Conservation (phyloP, 2,888 invertebrate genomes). For the Macrophya annulata region DNA sequence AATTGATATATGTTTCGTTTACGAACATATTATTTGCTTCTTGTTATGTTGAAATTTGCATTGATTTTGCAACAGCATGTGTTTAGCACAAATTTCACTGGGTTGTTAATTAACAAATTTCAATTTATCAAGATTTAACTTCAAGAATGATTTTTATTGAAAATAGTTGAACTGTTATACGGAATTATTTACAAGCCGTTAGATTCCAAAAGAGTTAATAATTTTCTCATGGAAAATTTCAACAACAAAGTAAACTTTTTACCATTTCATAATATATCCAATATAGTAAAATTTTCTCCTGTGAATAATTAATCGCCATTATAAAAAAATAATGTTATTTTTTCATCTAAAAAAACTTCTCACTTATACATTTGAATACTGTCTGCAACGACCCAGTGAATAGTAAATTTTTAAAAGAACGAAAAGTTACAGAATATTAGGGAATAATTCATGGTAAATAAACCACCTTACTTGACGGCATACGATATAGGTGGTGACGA, state of each 20-base stretch:
- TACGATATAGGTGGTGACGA: constrained; percentile 78
- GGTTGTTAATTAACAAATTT: constrained; percentile 68
- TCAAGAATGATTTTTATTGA: not conserved
- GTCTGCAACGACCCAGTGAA: constrained; percentile 72
- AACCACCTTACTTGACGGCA: constrained; percentile 64
- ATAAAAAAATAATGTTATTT: not conserved
- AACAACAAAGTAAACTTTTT: not conserved
- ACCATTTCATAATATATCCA: not conserved
- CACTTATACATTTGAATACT: not conserved
- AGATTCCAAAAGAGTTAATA: not conserved
- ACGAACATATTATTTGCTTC: constrained; percentile 52
- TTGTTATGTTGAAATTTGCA: constrained; percentile 60
- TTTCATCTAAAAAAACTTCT: no score
- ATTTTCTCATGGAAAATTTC: not conserved
- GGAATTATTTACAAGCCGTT: not conserved
- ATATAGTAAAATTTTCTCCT: not conserved
- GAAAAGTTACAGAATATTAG: constrained; percentile 63
- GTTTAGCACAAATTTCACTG: constrained; percentile 70
- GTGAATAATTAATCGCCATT: not conserved
- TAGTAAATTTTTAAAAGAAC: constrained; percentile 64
- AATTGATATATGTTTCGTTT: constrained; percentile 48
- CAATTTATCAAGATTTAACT: not conserved
- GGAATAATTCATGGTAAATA: constrained; percentile 66
- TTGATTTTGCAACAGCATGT: constrained; percentile 73
- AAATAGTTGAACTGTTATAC: not conserved